Percentiles rank a stretch among this genome's conserved stretches.
Evolutionary conservation across 1,140 invertebrate species (phyloP).

Genomic region (Musca vetustissima): DNA sequence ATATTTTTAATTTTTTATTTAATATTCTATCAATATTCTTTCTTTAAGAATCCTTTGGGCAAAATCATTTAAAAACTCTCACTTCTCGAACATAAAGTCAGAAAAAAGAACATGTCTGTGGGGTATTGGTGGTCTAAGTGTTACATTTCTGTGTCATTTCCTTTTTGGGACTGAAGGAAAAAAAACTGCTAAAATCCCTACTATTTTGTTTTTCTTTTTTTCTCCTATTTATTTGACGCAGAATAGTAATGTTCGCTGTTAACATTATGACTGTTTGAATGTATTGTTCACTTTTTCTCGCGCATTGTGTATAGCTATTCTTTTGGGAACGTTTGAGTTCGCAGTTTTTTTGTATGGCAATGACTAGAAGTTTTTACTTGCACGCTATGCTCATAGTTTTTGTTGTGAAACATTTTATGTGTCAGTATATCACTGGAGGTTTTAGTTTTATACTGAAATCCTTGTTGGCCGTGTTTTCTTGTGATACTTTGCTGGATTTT

Average conservation of each 20-base stretch:
- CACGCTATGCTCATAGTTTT: conserved; percentile 13
- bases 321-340: background rate
- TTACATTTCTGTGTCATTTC: conserved; percentile 19
- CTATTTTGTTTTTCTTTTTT: no score
- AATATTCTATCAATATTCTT: no score
- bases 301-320: background rate
- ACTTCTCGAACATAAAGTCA: no score
- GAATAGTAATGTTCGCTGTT: conserved; percentile 8
- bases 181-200: background rate
- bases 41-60: no score
- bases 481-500: background rate
- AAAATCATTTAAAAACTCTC: no score
- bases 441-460: no score
- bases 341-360: background rate
- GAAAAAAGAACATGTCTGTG: no score
- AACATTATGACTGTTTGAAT: conserved; percentile 1
- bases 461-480: no score
- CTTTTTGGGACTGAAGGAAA: no score
- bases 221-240: no score
- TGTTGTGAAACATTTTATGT: background rate
- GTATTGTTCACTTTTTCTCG: background rate
- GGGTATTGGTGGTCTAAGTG: conserved; percentile 3
- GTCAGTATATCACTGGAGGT: no score
- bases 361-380: background rate
- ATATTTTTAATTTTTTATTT: no score